Evolutionary conservation across 2,113 vertebrate genomes (phyloP).

Genomic region (Tricholaema leucomelas): DNA sequence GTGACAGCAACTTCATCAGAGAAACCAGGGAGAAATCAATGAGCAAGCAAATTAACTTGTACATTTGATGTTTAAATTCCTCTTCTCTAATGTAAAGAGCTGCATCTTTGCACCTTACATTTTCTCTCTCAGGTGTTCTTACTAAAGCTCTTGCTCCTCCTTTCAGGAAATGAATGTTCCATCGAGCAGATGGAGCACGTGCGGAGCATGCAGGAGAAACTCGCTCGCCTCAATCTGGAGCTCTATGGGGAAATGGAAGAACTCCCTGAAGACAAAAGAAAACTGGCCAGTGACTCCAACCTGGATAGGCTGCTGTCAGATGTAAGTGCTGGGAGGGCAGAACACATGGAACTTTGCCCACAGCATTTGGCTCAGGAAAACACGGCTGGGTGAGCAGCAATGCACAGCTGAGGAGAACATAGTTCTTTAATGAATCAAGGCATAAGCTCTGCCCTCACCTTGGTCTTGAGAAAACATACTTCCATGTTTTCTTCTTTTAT

Average conservation of each 20-base stretch:
- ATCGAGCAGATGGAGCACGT: constrained; percentile 98
- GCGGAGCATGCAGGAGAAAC: constrained; percentile 96
- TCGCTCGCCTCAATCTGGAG: constrained; percentile 94
- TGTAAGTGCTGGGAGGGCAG: constrained; percentile 74
- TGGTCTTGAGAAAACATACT: neutral
- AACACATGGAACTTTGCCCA: neutral
- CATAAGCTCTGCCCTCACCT: neutral
- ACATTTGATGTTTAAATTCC: neutral
- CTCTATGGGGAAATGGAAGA: constrained; percentile 92
- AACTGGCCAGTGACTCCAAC: constrained; percentile 88
- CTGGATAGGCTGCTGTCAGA: constrained; percentile 93
- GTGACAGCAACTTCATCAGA: neutral
- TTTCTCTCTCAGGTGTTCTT: neutral
- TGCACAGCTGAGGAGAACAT: neutral
- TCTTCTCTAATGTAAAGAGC: neutral
- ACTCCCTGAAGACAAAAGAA: constrained; percentile 90
- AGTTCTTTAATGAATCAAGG: neutral
- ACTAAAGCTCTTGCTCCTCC: neutral
- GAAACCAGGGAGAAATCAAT: neutral
- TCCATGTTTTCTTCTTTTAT: neutral
- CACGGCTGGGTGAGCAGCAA: neutral
- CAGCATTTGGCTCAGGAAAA: neutral
- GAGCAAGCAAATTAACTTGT: neutral
- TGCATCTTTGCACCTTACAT: neutral
- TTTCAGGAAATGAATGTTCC: constrained; percentile 93